Evolutionary conservation across 1,140 invertebrate species (phyloP), one percentile per base, ranked within the genome.

Genomic region (Zaprionus capensis): DNA sequence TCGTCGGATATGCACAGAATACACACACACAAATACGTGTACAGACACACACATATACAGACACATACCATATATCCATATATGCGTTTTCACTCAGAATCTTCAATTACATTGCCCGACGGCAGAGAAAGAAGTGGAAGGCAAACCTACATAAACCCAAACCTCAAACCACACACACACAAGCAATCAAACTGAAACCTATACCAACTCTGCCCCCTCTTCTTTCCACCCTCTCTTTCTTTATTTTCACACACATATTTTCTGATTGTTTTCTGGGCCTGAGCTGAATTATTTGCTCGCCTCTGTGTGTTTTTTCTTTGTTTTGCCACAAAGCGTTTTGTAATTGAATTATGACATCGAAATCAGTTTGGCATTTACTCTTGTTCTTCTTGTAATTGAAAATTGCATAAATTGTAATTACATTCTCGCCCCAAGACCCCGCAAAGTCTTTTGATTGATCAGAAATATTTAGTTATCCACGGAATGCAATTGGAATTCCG

Each of bases 381-480:
- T 75, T 73, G 74, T 80, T 78, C 59, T 68, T 51, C 34, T 78
- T 63, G 81, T 83, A 72, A 83, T 80, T 83, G 68, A 72, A 82
- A 84, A 83, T 68, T 83, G 80, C 71, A 82, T 80, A 83, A 80
- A 80, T 83, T 81, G 81, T 78, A 85, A 78, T 85, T 75, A 81
- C 81, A 75, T 78, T 74, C 61, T 72, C 49, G 59, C 78, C 67
- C 71, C 51, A 63, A 73, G 79, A 66, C 20, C 22, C 38, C 1
- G 2, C 7, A 34, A 34, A 46, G 12, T 4, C 24, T 31, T 46
- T 46, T 17, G 41, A 46, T n/a, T 17, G n/a, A 46, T 17, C 41
- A 46, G 1, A 46, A 2, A 15, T 17, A 46, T 46, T 5, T 17
- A 15, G 5, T 17, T 7, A 46, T n/a, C 3, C n/a, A 17, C 6